Conservation (phyloP, 2,888 invertebrate genomes). For the Ametastegia equiseti region DNA sequence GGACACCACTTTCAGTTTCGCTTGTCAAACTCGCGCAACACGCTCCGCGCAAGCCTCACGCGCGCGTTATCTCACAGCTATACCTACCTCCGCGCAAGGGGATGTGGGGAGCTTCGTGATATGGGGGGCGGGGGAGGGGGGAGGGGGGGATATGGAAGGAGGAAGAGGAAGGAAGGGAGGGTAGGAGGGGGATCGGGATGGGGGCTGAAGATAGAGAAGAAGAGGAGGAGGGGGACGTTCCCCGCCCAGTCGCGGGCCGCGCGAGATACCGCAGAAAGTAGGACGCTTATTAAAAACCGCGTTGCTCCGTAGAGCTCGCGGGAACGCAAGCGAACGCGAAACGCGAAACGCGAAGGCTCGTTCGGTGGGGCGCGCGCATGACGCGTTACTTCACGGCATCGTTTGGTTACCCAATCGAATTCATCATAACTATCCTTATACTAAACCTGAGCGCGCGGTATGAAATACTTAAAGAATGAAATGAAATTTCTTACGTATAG, state of each 20-base stretch:
- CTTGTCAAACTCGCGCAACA: slow-evolving; percentile 59
- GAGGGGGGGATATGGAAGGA: slow-evolving; percentile 6
- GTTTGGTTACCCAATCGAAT: slow-evolving; percentile 73
- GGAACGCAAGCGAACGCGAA: background rate
- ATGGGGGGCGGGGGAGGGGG: slow-evolving; percentile 28
- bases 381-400: slow-evolving; percentile 59
- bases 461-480: slow-evolving; percentile 61
- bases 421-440: slow-evolving; percentile 69
- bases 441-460: slow-evolving; percentile 53
- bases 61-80: slow-evolving; percentile 70
- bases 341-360: background rate
- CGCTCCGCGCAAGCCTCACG: slow-evolving; percentile 63
- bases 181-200: slow-evolving; percentile 11
- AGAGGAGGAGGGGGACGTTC: background rate
- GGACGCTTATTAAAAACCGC: slow-evolving; percentile 76
- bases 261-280: slow-evolving; percentile 72
- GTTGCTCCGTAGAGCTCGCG: slow-evolving; percentile 45
- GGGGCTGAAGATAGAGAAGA: slow-evolving; percentile 44
- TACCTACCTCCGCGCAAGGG: slow-evolving; percentile 54
- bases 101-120: slow-evolving; percentile 21
- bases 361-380: background rate
- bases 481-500: slow-evolving; percentile 45
- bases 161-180: slow-evolving; percentile 20
- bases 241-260: slow-evolving; percentile 43
- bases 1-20: slow-evolving; percentile 77